These are phyloP conservation scores for Meloe dianella DNA, from an alignment of 2,888 invertebrate genomes.

Conservation along the genomic window DNA sequence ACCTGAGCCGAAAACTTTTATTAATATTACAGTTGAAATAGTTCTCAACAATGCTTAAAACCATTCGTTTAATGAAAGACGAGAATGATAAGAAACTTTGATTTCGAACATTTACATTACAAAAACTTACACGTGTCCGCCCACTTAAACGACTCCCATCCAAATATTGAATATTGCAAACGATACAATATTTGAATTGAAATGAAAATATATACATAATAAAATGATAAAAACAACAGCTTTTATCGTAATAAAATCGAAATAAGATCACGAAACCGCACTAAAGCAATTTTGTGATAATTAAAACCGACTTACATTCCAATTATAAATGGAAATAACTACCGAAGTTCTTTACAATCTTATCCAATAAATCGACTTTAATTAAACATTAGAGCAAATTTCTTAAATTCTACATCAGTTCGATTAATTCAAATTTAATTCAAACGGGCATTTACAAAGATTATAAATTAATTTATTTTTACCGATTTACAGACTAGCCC, in stretches of 20 bases:
- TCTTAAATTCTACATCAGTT: background rate
- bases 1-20: background rate
- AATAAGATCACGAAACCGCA: constrained; percentile 4
- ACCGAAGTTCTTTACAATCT: background rate
- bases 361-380: background rate
- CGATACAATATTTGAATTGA: too few species aligned
- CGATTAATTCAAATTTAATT: background rate
- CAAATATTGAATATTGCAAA: too few species aligned
- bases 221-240: too few species aligned
- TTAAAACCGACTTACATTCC: constrained; percentile 4
- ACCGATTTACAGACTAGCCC: constrained; percentile 63
- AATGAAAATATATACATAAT: too few species aligned
- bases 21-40: background rate
- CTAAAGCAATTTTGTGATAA: background rate
- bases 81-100: background rate
- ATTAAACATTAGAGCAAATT: background rate
- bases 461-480: constrained; percentile 12
- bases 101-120: too few species aligned
- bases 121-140: too few species aligned
- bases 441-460: background rate
- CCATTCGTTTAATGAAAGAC: background rate
- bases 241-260: background rate
- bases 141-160: too few species aligned
- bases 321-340: constrained; percentile 3
- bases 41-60: background rate